These are phyloP conservation scores for Orgyia antiqua DNA, from an alignment of 2,888 invertebrate genomes.

Conservation along the genomic window DNA sequence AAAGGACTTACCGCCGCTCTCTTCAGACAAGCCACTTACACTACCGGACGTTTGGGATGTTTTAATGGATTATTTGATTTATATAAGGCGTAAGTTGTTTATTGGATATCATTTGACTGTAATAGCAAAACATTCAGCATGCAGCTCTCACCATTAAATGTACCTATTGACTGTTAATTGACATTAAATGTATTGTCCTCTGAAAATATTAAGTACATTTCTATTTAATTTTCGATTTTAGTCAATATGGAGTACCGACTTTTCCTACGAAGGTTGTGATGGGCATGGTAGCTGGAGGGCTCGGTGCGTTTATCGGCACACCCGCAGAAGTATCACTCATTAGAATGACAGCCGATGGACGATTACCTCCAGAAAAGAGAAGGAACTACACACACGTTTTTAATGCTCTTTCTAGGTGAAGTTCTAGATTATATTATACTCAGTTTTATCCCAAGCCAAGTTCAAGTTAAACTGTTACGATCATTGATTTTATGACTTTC, in stretches of 20 bases:
- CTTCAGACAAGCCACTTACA: slow-evolving; percentile 97
- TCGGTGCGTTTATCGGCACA: slow-evolving; percentile 96
- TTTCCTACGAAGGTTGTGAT: slow-evolving; percentile 83
- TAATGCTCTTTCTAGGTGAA: slow-evolving; percentile 93
- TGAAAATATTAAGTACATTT: too few relatives aligned
- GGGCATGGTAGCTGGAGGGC: slow-evolving; percentile 91
- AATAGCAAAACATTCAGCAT: too few relatives aligned
- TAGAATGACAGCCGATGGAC: slow-evolving; percentile 99
- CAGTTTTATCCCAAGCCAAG: too few relatives aligned
- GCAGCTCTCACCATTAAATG: too few relatives aligned
- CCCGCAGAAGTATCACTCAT: slow-evolving; percentile 98
- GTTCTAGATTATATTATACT: too few relatives aligned
- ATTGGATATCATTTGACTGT: too few relatives aligned
- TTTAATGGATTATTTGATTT: slow-evolving; percentile 89
- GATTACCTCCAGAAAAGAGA: slow-evolving; percentile 90
- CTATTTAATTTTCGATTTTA: too few relatives aligned
- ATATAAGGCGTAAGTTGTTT: slow-evolving; percentile 13
- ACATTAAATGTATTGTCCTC: too few relatives aligned
- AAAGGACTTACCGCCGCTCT: slow-evolving; percentile 93
- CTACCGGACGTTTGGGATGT: slow-evolving; percentile 94
- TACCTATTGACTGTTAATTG: too few relatives aligned
- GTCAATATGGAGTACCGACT: slow-evolving; percentile 11
- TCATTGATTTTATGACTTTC: too few relatives aligned
- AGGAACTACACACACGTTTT: slow-evolving; percentile 96
- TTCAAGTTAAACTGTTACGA: too few relatives aligned